Percentiles rank a stretch among this genome's conserved stretches.
phyloP scores from a whole-genome alignment of 1,140 invertebrate species.

The Pseudachorutes palmiensis region DNA sequence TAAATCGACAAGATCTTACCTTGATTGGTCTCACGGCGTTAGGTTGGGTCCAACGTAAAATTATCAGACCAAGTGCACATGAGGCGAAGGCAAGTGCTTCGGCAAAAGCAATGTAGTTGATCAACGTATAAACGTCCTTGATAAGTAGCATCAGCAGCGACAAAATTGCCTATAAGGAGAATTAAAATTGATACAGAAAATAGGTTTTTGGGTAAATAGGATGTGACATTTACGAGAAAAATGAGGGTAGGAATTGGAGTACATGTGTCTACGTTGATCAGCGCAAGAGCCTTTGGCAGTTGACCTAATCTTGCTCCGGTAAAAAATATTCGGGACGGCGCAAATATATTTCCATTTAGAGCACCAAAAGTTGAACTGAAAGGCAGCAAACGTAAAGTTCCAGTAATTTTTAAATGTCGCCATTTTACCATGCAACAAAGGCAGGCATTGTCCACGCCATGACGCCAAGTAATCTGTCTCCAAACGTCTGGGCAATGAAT shows the following conservation, averaged over 20 bases:
- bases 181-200: neutral
- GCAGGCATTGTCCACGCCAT: constrained; percentile 71
- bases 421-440: constrained; percentile 61
- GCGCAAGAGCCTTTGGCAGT: constrained; percentile 70
- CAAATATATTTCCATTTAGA: constrained; percentile 80
- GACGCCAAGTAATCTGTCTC: constrained; percentile 60
- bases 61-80: constrained; percentile 78
- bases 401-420: constrained; percentile 44
- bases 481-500: constrained; percentile 50
- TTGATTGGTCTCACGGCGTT: constrained; percentile 76
- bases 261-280: constrained; percentile 69
- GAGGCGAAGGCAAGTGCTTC: constrained; percentile 85
- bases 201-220: neutral
- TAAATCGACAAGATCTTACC: constrained; percentile 47
- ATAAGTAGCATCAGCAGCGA: constrained; percentile 51
- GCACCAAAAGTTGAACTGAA: constrained; percentile 60
- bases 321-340: constrained; percentile 75
- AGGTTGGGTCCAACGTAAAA: constrained; percentile 71
- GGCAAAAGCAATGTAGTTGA: constrained; percentile 89
- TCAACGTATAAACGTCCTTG: constrained; percentile 72
- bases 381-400: constrained; percentile 41
- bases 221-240: constrained; percentile 59
- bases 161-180: constrained; percentile 44
- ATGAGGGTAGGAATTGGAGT: constrained; percentile 78
- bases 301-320: constrained; percentile 84